Conservation (phyloP, 2,797 vertebrate species). For the Esox lucius region DNA sequence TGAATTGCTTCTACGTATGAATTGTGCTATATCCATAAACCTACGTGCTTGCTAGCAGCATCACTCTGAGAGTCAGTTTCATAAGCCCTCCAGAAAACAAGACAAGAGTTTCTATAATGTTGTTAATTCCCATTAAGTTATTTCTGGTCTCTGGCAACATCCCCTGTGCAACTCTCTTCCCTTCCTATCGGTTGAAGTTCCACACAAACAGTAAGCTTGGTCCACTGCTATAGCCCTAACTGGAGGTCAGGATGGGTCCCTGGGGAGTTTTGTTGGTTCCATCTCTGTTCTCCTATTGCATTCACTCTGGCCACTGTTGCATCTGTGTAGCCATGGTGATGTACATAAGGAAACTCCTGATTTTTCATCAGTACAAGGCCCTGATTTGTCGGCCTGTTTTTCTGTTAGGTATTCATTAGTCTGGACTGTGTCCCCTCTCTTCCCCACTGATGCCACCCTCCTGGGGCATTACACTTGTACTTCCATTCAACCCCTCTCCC, state of each 20-base stretch:
- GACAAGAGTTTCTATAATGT: neutral
- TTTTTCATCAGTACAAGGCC: slow-evolving; percentile 68
- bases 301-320: slow-evolving; percentile 63
- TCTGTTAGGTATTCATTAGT: slow-evolving; percentile 60
- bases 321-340: slow-evolving; percentile 71
- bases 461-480: slow-evolving; percentile 24
- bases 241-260: slow-evolving; percentile 66
- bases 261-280: slow-evolving; percentile 56
- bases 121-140: neutral
- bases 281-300: slow-evolving; percentile 67
- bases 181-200: too few relatives aligned
- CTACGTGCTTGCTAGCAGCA: too few relatives aligned
- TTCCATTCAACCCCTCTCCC: too few relatives aligned
- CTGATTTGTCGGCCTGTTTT: slow-evolving; percentile 68
- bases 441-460: slow-evolving; percentile 47
- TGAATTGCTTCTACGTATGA: too few relatives aligned
- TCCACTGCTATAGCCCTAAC: slow-evolving; percentile 54
- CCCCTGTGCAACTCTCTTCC: neutral
- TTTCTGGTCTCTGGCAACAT: neutral
- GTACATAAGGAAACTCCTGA: slow-evolving; percentile 74
- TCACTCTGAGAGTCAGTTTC: neutral
- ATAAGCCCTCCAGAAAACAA: neutral
- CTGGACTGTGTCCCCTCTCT: slow-evolving; percentile 52
- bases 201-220: slow-evolving; percentile 27
- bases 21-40: too few relatives aligned